These are phyloP conservation scores for Tenthredo mesomela DNA, from an alignment of 2,888 invertebrate species.

Conservation along the genomic window DNA sequence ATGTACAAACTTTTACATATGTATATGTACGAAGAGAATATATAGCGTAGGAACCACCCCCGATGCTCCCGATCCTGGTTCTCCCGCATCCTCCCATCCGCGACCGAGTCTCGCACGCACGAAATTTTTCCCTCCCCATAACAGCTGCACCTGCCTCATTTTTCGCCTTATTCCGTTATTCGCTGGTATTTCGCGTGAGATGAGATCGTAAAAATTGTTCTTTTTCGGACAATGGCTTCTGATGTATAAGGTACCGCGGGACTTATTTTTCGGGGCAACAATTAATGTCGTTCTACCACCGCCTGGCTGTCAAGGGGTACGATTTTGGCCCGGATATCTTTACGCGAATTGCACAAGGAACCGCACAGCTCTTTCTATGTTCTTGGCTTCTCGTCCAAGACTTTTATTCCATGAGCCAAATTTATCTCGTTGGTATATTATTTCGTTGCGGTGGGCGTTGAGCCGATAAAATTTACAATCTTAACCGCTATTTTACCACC, in stretches of 20 bases:
- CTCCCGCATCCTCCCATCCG: slow-evolving; percentile 61
- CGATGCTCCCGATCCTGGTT: slow-evolving; percentile 46
- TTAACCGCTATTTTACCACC: slow-evolving; percentile 20
- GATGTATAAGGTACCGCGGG: neutral
- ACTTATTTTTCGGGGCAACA: neutral
- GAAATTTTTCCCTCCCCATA: slow-evolving; percentile 55
- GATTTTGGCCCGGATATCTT: neutral
- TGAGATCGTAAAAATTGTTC: slow-evolving; percentile 1
- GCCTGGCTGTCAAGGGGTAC: neutral
- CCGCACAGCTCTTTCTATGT: neutral
- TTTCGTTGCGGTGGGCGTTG: slow-evolving; percentile 21
- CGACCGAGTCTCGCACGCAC: slow-evolving; percentile 63
- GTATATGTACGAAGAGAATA: slow-evolving; percentile 53
- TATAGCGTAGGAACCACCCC: slow-evolving; percentile 58
- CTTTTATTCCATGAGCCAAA: slow-evolving; percentile 14
- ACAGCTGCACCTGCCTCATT: slow-evolving; percentile 41
- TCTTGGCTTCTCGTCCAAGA: slow-evolving; percentile 21
- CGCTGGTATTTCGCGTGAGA: slow-evolving; percentile 52
- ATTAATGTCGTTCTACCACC: neutral
- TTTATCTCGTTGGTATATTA: slow-evolving; percentile 19
- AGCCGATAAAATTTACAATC: slow-evolving; percentile 39
- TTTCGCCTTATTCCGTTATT: slow-evolving; percentile 43
- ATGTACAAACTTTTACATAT: slow-evolving; percentile 60
- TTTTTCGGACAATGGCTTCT: slow-evolving; percentile 15
- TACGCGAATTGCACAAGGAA: neutral